Percentiles rank a stretch among this genome's conserved stretches.
Conservation (phyloP, 2,888 invertebrate genomes). For the Amphipyra tragopoginis region DNA sequence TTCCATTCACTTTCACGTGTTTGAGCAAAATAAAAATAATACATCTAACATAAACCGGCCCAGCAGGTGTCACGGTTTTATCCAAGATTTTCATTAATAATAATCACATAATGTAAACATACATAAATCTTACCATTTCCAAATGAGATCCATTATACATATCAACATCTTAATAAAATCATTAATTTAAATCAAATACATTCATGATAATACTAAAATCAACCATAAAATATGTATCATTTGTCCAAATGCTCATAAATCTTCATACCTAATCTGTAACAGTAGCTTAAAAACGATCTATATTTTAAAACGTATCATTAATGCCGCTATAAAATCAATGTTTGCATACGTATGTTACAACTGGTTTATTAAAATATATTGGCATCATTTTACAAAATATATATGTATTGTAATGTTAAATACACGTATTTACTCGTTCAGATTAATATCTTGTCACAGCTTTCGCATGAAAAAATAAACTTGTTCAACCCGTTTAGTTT, state of each 20-base stretch:
- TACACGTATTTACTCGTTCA: slow-evolving; percentile 5
- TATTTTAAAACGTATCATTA: slow-evolving; percentile 37
- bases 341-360: slow-evolving; percentile 21
- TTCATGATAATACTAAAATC: slow-evolving; percentile 35
- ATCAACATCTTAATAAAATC: slow-evolving; percentile 46
- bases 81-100: slow-evolving; percentile 11
- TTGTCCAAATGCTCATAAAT: slow-evolving; percentile 49
- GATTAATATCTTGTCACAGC: slow-evolving; percentile 15
- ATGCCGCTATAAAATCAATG: slow-evolving; percentile 25
- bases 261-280: slow-evolving; percentile 41
- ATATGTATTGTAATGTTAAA: slow-evolving; percentile 9
- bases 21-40: slow-evolving; percentile 6
- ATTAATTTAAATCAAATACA: slow-evolving; percentile 42
- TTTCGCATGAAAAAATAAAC: slow-evolving; percentile 26
- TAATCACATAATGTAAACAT: slow-evolving; percentile 18
- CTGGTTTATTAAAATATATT: slow-evolving; percentile 3
- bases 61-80: slow-evolving; percentile 36
- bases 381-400: neutral
- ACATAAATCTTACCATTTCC: slow-evolving; percentile 53
- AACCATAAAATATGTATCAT: slow-evolving; percentile 49
- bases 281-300: slow-evolving; percentile 38
- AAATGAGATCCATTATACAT: slow-evolving; percentile 43
- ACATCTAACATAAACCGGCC: slow-evolving; percentile 23
- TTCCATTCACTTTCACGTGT: slow-evolving; percentile 35
- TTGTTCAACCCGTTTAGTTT: slow-evolving; percentile 36